Base-by-base conservation (phyloP, 2,113 vertebrate species). In the Chaetorhynchus papuensis region DNA sequence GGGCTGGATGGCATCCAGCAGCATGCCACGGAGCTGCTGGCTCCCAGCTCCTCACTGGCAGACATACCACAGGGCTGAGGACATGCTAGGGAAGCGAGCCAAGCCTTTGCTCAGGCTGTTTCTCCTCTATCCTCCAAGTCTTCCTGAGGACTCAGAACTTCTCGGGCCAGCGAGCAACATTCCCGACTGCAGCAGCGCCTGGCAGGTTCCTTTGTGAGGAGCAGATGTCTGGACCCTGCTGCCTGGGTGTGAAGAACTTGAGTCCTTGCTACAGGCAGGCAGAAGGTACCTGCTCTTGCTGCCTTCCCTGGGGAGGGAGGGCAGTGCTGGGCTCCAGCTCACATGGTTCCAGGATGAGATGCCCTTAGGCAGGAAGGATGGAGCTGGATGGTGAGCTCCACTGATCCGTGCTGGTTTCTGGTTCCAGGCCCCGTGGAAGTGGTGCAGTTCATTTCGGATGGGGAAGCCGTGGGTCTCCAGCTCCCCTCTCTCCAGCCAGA, bases 61-160 rank as follows among this genome's bases (percentile, higher is more conserved):
- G 76, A 63, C 80, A 56, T 85, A 27, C 85, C 74, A 3, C 63
- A 19, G 4, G 11, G 89, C 87, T 93, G 93, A 94, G 81, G 31
- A 84, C 22, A 28, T 53, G 69, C 77, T 45, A 68, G 89, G 95
- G 87, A 78, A 68, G 30, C 1, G 5, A 75, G 93, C 93, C 95
- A 96, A 83, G 50, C 70, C 81, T 78, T 78, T 1, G 8, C 85
- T 96, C 30, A 95, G 42, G n/a, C 83, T 71, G 59, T 21, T 89
- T 81, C 87, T 84, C 26, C 68, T 95, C 50, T 85, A 3, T 45
- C 60, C 86, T 93, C 61, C 56, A 71, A 97, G 94, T 94, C 35
- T 96, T 97, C 86, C 93, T 92, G 82, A 93, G 90, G 78, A 96
- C 93, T 53, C 95, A 88, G 79, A 90, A 95, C 49, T 95, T 91